Evolutionary conservation across 2,797 vertebrate species (phyloP).

Genomic region (Carcharodon carcharias): DNA sequence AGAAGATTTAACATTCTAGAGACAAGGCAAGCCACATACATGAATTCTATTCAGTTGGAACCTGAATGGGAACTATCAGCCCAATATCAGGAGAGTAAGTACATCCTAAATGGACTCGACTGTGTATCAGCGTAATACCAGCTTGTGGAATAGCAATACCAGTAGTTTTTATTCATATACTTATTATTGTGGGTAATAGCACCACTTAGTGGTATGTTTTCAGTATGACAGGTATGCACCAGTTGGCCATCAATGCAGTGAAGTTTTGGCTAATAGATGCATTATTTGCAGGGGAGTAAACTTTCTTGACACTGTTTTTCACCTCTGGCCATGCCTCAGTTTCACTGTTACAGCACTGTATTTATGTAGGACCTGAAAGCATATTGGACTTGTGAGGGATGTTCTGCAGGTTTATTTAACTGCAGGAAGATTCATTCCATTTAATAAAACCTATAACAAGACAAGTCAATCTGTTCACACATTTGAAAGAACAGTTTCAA

Average conservation of each 20-base stretch:
- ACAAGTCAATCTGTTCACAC: neutral
- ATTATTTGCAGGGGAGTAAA: neutral
- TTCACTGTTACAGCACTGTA: neutral
- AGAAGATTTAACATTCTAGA: no score
- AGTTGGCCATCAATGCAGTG: neutral
- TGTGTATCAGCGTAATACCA: neutral
- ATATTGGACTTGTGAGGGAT: neutral
- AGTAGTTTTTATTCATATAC: neutral
- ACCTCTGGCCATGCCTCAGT: neutral
- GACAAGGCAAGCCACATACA: neutral
- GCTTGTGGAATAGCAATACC: neutral
- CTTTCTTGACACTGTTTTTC: neutral
- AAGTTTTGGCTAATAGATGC: neutral
- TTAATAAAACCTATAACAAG: neutral
- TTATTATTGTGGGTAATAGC: neutral
- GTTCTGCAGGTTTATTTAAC: neutral
- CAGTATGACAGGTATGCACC: neutral
- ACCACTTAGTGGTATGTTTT: neutral
- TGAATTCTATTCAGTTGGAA: no score
- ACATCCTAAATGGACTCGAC: neutral
- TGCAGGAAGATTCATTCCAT: neutral
- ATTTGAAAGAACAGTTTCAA: neutral
- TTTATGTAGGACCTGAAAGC: neutral
- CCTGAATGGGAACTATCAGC: neutral
- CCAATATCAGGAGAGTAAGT: neutral